phyloP scores from a whole-genome alignment of 2,113 vertebrate genomes.

The Recurvirostra avosetta region DNA sequence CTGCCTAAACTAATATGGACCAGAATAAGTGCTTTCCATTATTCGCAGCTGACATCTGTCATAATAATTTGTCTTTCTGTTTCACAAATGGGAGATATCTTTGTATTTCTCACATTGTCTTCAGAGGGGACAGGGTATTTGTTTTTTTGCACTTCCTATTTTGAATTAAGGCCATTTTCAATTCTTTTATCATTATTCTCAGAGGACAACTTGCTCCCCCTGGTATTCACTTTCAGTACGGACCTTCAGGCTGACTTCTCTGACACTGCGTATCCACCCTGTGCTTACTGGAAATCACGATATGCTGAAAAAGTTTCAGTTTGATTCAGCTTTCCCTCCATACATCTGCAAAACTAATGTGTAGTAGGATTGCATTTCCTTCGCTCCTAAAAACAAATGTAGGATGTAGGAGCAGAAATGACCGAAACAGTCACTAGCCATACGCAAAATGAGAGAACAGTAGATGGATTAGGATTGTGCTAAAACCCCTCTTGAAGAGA shows the following conservation, averaged over 20 bases:
- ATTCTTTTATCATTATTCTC: background rate
- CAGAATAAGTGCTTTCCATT: background rate
- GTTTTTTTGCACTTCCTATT: background rate
- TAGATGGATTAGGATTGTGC: background rate
- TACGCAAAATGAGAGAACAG: background rate
- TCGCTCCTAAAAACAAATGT: background rate
- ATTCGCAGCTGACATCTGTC: background rate
- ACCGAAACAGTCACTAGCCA: background rate
- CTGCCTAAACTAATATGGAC: background rate
- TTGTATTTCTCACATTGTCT: constrained; percentile 10
- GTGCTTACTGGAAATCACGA: background rate
- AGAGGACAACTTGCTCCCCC: background rate
- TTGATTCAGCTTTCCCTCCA: background rate
- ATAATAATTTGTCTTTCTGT: constrained; percentile 20
- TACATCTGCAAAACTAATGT: background rate
- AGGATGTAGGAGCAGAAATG: background rate
- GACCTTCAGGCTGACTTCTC: background rate
- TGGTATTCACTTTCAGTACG: background rate
- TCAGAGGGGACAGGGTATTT: background rate
- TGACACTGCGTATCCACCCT: background rate
- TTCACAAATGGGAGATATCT: background rate
- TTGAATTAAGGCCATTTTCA: constrained; percentile 13
- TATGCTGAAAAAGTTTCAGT: background rate
- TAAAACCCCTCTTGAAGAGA: background rate
- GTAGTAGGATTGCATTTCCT: background rate